A percentile compares a stretch with the other conserved stretches of the same genome.
Evolutionary conservation across 2,888 invertebrate genomes (phyloP).

Genomic region (Pachydiplax longipennis): DNA sequence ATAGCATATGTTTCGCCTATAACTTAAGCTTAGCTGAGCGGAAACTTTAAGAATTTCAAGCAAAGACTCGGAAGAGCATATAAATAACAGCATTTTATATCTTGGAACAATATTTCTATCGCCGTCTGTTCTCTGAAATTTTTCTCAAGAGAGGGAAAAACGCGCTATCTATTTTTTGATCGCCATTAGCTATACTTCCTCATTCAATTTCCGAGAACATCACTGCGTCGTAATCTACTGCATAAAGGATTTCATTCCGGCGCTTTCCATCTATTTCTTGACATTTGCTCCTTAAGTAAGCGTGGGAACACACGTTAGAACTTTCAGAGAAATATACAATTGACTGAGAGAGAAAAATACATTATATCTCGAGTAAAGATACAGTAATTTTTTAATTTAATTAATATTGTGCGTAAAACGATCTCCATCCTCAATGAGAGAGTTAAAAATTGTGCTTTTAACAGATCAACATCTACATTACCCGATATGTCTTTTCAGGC

Average conservation of each 20-base stretch:
- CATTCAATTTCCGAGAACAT: neutral
- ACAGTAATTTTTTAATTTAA: neutral
- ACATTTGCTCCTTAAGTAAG: neutral
- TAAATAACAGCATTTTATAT: no score
- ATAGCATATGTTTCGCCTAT: no score
- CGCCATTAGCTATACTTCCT: neutral
- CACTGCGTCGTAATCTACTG: no score
- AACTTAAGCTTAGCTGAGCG: no score
- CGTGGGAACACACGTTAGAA: neutral
- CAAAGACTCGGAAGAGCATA: no score
- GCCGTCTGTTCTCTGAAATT: no score
- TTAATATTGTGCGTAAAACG: neutral
- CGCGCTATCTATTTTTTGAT: neutral
- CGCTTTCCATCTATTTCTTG: neutral
- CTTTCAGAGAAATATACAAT: neutral
- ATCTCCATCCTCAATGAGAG: no score
- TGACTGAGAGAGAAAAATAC: neutral
- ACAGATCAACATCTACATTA: no score
- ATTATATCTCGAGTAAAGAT: neutral
- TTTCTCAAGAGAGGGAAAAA: neutral
- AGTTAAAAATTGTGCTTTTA: no score
- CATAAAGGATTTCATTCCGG: neutral
- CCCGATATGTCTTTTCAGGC: no score
- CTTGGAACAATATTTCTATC: no score
- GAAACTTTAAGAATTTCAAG: no score